These are phyloP conservation scores for Aleiodes sp. DNA, from an alignment of 1,140 invertebrate genomes.

Conservation along the genomic window DNA sequence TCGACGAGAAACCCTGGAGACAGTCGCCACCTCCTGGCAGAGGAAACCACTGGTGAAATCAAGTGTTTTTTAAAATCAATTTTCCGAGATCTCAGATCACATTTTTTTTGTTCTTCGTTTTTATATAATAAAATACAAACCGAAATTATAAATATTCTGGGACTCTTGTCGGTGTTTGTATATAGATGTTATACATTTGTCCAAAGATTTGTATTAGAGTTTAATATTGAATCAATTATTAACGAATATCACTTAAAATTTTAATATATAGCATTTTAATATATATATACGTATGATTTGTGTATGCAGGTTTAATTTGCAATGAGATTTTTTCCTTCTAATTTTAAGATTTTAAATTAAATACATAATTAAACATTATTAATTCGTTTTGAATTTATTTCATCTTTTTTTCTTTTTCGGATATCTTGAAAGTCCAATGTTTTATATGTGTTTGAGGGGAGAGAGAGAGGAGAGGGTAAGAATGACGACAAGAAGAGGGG, in stretches of 20 bases:
- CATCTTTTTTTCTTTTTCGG: neutral
- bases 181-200: constrained; percentile 45
- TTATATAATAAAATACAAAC: no score
- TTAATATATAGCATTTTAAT: constrained; percentile 3
- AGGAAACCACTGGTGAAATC: no score
- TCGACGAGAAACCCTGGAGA: constrained; percentile 23
- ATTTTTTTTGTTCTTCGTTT: no score
- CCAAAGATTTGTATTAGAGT: constrained; percentile 45
- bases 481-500: constrained; percentile 40
- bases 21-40: constrained; percentile 35
- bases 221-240: neutral
- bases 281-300: neutral
- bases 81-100: no score
- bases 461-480: constrained; percentile 35
- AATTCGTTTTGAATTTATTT: neutral
- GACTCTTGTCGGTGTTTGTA: constrained; percentile 38
- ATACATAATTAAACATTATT: neutral
- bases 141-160: neutral
- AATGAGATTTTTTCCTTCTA: constrained; percentile 6
- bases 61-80: neutral
- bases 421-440: constrained; percentile 9
- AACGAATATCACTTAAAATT: neutral
- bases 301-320: neutral
- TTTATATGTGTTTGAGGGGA: constrained; percentile 21
- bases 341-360: constrained; percentile 7